phyloP scores from a whole-genome alignment of 2,888 invertebrate species.

The Eueremaeus valkanovi region DNA sequence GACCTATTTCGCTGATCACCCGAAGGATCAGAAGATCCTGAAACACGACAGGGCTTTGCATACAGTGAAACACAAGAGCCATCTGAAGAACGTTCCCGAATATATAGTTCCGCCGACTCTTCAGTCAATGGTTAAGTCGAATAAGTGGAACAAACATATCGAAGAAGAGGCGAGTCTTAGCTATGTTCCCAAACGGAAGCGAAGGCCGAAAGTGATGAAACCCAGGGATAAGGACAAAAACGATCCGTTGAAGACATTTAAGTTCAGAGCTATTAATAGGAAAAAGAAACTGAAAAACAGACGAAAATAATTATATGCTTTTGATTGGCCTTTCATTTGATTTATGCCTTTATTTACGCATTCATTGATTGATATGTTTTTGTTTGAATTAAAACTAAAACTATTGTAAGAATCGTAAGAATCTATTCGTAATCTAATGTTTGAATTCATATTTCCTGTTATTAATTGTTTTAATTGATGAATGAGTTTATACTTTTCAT shows the following conservation, averaged over 20 bases:
- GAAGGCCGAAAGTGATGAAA: conserved; percentile 5
- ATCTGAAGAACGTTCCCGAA: conserved; percentile 85
- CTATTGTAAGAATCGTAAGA: too few species aligned
- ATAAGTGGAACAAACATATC: neutral
- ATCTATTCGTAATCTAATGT: too few species aligned
- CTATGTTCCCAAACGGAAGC: conserved; percentile 16
- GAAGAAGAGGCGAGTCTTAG: conserved; percentile 36
- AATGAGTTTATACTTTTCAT: too few species aligned
- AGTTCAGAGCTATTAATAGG: neutral
- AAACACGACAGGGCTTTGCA: conserved; percentile 67
- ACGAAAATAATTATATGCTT: neutral
- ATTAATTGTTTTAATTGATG: too few species aligned
- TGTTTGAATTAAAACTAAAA: too few species aligned
- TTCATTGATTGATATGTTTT: too few species aligned
- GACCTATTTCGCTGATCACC: conserved; percentile 85
- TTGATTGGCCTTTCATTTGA: neutral
- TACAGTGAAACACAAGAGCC: conserved; percentile 74
- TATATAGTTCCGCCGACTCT: conserved; percentile 61
- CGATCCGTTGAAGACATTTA: conserved; percentile 41
- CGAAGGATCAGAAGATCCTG: conserved; percentile 75
- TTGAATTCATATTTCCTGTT: too few species aligned
- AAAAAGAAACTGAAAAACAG: neutral
- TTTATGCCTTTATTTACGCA: too few species aligned
- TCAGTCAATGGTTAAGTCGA: conserved; percentile 34
- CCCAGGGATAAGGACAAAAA: neutral